Conservation (phyloP, 2,113 vertebrate genomes). For the Urocynchramus pylzowi region DNA sequence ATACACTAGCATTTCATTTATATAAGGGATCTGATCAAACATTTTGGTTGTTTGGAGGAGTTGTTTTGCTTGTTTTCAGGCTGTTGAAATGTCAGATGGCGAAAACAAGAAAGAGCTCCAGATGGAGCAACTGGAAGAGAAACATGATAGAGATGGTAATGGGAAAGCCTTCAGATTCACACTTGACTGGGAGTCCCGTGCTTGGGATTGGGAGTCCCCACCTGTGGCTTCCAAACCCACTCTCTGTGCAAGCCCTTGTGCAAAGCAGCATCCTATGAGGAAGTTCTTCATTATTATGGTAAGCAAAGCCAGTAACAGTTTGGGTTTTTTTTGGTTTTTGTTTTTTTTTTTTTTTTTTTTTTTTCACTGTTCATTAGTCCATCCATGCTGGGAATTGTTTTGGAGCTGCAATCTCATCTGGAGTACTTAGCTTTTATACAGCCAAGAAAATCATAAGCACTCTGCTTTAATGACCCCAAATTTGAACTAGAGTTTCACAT, state of each 20-base stretch:
- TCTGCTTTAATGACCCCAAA: background rate
- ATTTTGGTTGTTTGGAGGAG: conserved; percentile 24
- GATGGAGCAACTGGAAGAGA: conserved; percentile 39
- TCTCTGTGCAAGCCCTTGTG: conserved; percentile 25
- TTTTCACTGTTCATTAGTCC: background rate
- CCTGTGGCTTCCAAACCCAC: conserved; percentile 2
- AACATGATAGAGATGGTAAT: background rate
- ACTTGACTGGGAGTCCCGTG: background rate
- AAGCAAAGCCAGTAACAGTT: background rate
- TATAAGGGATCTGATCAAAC: conserved; percentile 56
- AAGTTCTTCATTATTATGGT: conserved; percentile 61
- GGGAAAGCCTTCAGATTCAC: background rate
- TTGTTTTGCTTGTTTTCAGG: conserved; percentile 58
- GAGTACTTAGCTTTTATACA: background rate
- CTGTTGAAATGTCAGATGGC: conserved; percentile 59
- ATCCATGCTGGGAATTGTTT: background rate
- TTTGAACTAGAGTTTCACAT: background rate
- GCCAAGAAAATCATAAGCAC: background rate
- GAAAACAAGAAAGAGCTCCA: conserved; percentile 59
- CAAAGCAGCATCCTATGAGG: background rate
- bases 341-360: background rate
- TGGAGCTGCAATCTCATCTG: background rate
- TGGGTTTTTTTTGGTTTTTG: background rate
- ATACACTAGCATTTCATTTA: conserved; percentile 57
- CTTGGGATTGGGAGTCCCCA: background rate